Conservation (phyloP, 2,113 vertebrate species). For the Pycnonotus jocosus region DNA sequence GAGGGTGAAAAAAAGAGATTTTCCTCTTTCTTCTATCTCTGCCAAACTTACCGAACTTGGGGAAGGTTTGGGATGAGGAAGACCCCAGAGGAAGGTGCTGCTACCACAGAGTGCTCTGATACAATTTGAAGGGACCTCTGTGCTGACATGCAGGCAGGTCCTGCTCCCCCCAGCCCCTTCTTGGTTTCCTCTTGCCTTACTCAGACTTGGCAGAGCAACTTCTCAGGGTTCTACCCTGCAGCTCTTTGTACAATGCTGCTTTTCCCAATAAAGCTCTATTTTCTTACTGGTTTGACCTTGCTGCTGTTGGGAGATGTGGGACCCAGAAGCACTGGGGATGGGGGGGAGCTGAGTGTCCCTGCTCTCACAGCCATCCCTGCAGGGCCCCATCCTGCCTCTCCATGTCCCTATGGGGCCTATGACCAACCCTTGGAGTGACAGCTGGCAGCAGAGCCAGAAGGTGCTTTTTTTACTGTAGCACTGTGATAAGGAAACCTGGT, state of each 20-base stretch:
- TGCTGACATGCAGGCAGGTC: background rate
- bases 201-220: accelerated
- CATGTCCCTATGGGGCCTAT: accelerated
- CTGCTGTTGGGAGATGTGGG: background rate
- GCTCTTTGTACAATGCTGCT: background rate
- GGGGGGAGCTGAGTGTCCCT: background rate
- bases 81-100: accelerated
- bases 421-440: background rate
- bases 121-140: accelerated
- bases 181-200: background rate
- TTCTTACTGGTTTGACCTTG: background rate
- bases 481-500: background rate
- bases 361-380: background rate
- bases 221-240: accelerated
- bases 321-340: background rate
- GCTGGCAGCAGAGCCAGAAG: background rate
- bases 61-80: background rate
- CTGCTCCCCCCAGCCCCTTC: background rate
- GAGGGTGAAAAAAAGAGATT: background rate
- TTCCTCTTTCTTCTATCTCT: background rate
- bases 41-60: background rate
- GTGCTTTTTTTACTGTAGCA: background rate
- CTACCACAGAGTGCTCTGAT: background rate
- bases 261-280: background rate
- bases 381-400: background rate